Evolutionary conservation across 2,113 vertebrate genomes (phyloP), one percentile per base, ranked within the genome.

Genomic region (Pycnonotus jocosus): DNA sequence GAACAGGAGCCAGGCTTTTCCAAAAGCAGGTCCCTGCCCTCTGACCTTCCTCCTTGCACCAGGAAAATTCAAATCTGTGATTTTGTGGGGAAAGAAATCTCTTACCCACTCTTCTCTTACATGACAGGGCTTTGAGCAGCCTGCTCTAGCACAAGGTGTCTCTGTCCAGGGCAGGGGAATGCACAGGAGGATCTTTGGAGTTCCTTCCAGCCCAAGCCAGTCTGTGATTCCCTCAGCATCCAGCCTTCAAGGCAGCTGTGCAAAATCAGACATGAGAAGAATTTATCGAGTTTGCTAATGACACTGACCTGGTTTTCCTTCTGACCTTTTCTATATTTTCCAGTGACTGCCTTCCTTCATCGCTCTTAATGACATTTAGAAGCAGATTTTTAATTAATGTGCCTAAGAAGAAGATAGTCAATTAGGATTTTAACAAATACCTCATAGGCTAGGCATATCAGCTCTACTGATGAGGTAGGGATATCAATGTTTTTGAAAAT

Each of bases 301-400:
- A 42, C 54, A 72, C 66, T 69, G 44, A 69, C 62, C 54, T 77
- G 78, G 33, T 90, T 92, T 87, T 68, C 73, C 37, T 86, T 79
- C 66, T 82, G 81, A 84, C 61, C 47, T 81, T 91, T 79, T 62
- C 64, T 84, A 89, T 85, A 60, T 92, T 96, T 95, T 90, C 88
- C 71, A 88, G n/a, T 79, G 81, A 60, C 58, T 82, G 61, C 79
- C 37, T 88, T 77, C 74, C 61, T 74, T 85, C 61, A 25, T n/a
- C 69, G 62, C 28, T 51, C 69, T 74, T 86, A 91, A 87, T 89
- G 70, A 81, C 38, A 82, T 81, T 83, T 42, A 92, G 72, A 85
- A 76, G 4, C 37, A 81, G 54, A 62, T 83, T 78, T 95, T 83
- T 91, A 96, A 92, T 86, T 91, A 92, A 94, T 45, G n/a, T 76